Base-by-base conservation (phyloP, 2,888 invertebrate species). In the Caenorhabditis virilis region DNA sequence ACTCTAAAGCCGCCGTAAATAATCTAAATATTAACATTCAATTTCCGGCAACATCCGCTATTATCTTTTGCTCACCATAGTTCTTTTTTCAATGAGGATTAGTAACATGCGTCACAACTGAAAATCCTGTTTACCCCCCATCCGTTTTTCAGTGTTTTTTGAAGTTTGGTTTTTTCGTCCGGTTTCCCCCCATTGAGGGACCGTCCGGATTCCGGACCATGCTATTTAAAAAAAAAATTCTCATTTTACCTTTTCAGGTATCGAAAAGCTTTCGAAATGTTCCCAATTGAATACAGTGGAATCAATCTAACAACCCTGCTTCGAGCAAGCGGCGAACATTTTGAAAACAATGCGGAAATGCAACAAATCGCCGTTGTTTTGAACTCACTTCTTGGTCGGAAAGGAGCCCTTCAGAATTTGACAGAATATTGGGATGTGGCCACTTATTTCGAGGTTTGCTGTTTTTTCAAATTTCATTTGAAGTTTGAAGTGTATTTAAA, bases 351-450 rank as follows among this genome's bases (percentile, higher is more conserved):
- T 53, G 74, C 80, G 9, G 85, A 86, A 59, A 82, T 86, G 62
- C 85, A 85, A 71, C 83, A 85, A 67, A 86, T 86, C 79, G 91
- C 90, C 47, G 91, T 95, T 89, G 91, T 94, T 9, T 86, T 98
- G 69, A 98, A 97, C 84, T 95, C 95, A 86, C 87, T 97, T 59
- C 95, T 98, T 79, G 98, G 98, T 0, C 92, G 94, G 83, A 98
- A 98, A 84, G 98, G 98, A 41, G 93, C 93, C 83, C 86, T 98
- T 26, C 89, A 90, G 0, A 92, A 92, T 0, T 87, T 98, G 20
- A 91, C 90, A 76, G 95, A 98, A 84, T 98, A 98, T 83, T 98
- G 98, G 98, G 95, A 95, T 84, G 95, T 98, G 93, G 1, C 98
- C 93, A 87, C 82, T 6, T 82, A 82, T 62, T 82, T 82, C 69